Evolutionary conservation across 2,888 invertebrate genomes (phyloP).

Genomic region (Osmoderma eremita): DNA sequence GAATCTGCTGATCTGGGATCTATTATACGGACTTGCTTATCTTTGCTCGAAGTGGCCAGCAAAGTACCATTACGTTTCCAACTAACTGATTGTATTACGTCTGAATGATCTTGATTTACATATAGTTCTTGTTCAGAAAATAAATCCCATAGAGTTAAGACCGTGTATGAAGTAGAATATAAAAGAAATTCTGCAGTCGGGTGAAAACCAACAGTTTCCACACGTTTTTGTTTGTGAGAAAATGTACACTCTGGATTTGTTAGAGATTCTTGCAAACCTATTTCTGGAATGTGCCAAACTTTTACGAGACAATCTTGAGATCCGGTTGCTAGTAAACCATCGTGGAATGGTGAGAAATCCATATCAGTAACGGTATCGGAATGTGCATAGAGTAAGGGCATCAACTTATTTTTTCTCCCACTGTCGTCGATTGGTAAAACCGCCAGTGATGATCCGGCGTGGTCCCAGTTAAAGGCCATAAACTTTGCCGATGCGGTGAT

Average conservation of each 20-base stretch:
- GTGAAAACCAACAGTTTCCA: slow-evolving; percentile 92
- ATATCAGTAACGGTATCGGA: slow-evolving; percentile 93
- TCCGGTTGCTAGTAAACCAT: slow-evolving; percentile 89
- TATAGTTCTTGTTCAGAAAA: slow-evolving; percentile 83
- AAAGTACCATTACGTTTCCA: slow-evolving; percentile 90
- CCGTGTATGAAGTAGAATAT: slow-evolving; percentile 84
- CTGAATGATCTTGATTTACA: slow-evolving; percentile 76
- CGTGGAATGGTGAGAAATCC: slow-evolving; percentile 95
- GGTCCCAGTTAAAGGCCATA: slow-evolving; percentile 96
- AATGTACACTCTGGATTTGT: slow-evolving; percentile 83
- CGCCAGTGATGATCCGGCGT: slow-evolving; percentile 90
- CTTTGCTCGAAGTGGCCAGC: slow-evolving; percentile 90
- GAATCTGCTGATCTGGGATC: slow-evolving; percentile 78
- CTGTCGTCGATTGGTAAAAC: slow-evolving; percentile 88
- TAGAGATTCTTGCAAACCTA: slow-evolving; percentile 78
- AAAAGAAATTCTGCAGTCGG: slow-evolving; percentile 91
- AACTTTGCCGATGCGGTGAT: slow-evolving; percentile 92
- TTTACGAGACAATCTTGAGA: slow-evolving; percentile 90
- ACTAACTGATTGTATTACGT: slow-evolving; percentile 88
- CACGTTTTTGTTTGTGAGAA: slow-evolving; percentile 83
- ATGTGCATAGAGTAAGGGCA: slow-evolving; percentile 87
- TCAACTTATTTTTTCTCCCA: slow-evolving; percentile 88
- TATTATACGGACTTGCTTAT: slow-evolving; percentile 86
- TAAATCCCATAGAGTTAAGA: slow-evolving; percentile 88
- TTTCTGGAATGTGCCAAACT: slow-evolving; percentile 89